These are phyloP conservation scores for Leguminivora glycinivorella DNA, from an alignment of 1,140 invertebrate genomes.

Conservation along the genomic window DNA sequence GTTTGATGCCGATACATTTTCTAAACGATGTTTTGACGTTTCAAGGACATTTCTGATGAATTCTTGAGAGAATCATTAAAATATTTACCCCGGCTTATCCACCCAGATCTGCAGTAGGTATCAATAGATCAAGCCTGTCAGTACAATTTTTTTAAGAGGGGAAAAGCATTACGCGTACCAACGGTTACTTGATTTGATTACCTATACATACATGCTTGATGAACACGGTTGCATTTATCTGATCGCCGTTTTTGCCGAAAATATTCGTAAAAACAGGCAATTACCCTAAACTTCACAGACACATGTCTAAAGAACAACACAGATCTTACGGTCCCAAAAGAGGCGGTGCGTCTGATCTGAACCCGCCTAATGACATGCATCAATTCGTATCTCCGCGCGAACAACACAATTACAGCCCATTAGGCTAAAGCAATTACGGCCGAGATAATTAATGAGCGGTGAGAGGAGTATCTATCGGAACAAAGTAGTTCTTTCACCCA, in stretches of 20 bases:
- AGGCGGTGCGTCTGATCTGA: neutral
- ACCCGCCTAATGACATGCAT: slow-evolving; percentile 7
- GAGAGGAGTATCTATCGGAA: neutral
- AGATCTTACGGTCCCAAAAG: neutral
- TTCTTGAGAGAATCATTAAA: neutral
- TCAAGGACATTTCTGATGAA: neutral
- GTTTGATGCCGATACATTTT: slow-evolving; percentile 12
- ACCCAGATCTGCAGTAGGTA: no score
- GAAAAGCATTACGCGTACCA: no score
- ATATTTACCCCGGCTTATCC: no score
- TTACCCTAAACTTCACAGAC: no score
- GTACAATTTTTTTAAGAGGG: no score
- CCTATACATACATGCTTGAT: no score
- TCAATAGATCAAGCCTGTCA: no score
- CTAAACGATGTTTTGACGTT: slow-evolving; percentile 16
- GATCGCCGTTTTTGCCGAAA: no score
- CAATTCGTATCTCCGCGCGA: slow-evolving; percentile 19
- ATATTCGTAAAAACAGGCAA: no score
- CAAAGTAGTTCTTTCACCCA: no score
- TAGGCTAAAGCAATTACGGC: slow-evolving; percentile 16
- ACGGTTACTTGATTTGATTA: no score
- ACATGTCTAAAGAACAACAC: neutral
- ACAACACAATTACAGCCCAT: slow-evolving; percentile 25
- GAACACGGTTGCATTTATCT: no score
- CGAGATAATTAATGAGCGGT: slow-evolving; percentile 5